Percentiles rank a stretch among this genome's conserved stretches.
phyloP scores from a whole-genome alignment of 2,888 invertebrate species.

The Ellobium chinense region DNA sequence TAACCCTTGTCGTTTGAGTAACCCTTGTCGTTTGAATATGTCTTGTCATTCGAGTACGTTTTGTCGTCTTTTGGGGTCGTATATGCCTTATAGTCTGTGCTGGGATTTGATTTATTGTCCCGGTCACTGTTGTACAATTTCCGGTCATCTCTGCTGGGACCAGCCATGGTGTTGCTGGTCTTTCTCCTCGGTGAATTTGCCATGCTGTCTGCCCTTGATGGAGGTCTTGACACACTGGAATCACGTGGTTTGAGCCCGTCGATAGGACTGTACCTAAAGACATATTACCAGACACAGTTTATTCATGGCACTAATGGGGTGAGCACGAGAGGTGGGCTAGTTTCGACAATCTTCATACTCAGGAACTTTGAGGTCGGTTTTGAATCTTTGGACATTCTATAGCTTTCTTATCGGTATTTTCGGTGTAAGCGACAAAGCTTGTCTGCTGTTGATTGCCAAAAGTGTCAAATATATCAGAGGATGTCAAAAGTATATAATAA shows the following conservation, averaged over 20 bases:
- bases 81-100: neutral
- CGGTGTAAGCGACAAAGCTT: no score
- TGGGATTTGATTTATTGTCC: neutral
- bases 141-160: neutral
- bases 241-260: neutral
- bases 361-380: no score
- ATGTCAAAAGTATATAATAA: no score
- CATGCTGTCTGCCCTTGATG: neutral
- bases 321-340: no score
- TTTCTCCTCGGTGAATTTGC: neutral
- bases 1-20: neutral
- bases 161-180: neutral
- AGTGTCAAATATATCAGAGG: no score
- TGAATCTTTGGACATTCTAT: no score
- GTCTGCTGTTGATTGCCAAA: no score
- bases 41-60: neutral
- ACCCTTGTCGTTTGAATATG: neutral
- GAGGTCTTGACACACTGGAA: neutral
- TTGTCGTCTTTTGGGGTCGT: no score
- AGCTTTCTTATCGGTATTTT: no score
- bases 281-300: neutral
- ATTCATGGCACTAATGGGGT: no score
- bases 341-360: no score
- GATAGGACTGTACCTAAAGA: constrained; percentile 14
- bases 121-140: neutral